Evolutionary conservation across 2,888 invertebrate genomes (phyloP).

Genomic region (Phortica okadai): DNA sequence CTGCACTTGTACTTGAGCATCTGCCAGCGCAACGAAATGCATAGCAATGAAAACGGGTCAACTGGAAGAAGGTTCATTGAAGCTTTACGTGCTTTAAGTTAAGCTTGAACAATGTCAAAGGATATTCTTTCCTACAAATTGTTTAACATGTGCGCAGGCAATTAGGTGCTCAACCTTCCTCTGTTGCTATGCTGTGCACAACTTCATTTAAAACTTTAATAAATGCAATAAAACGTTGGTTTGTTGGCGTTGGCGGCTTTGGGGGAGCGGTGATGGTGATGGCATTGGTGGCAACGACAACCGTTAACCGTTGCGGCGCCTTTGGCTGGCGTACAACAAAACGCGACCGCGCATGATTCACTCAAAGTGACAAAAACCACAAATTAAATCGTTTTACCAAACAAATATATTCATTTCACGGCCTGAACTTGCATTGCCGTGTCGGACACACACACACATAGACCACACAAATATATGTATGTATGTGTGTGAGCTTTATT

Average conservation of each 20-base stretch:
- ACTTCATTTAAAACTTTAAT: constrained; percentile 2
- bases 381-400: constrained; percentile 66
- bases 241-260: no score
- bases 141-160: no score
- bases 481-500: neutral
- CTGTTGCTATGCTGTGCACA: neutral
- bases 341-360: constrained; percentile 25
- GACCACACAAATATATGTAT: neutral
- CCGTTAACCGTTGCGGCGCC: neutral
- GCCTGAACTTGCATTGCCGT: constrained; percentile 44
- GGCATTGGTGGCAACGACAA: neutral
- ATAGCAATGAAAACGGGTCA: constrained; percentile 50
- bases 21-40: neutral
- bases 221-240: constrained; percentile 22
- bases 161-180: no score
- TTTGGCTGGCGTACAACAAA: constrained; percentile 1
- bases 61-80: constrained; percentile 36
- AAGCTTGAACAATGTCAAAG: no score
- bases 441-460: constrained; percentile 32
- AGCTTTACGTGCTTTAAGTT: no score
- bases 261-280: no score
- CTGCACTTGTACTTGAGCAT: neutral
- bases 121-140: no score
- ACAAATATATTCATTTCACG: constrained; percentile 31
- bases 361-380: constrained; percentile 58